These are phyloP conservation scores for Netelia virgata DNA, from an alignment of 2,888 invertebrate genomes.

Conservation along the genomic window DNA sequence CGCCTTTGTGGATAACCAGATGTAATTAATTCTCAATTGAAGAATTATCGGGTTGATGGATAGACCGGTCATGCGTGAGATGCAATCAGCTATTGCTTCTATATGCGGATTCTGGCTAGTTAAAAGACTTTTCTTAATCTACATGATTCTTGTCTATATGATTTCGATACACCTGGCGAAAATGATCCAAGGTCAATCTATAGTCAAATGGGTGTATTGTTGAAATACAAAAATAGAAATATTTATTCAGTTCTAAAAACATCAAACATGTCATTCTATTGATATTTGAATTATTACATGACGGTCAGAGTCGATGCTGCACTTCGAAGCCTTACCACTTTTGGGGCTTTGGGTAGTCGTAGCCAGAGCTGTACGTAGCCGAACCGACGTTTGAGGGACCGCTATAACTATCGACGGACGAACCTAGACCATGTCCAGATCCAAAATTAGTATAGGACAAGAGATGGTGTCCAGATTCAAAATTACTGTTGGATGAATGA, in stretches of 20 bases:
- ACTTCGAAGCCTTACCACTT: slow-evolving; percentile 67
- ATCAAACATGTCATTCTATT: slow-evolving; percentile 6
- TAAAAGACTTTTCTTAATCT: background rate
- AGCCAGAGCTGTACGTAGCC: slow-evolving; percentile 50
- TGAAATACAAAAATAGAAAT: slow-evolving; percentile 68
- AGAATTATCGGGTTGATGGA: too few species aligned
- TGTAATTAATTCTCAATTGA: too few species aligned
- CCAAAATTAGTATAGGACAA: too few species aligned
- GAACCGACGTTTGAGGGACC: slow-evolving; percentile 27
- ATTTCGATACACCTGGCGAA: background rate
- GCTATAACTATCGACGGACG: background rate
- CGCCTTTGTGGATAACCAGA: too few species aligned
- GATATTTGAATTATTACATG: slow-evolving; percentile 33
- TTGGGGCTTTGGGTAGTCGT: slow-evolving; percentile 64
- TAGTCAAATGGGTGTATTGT: too few species aligned
- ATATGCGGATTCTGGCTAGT: background rate
- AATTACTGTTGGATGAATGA: slow-evolving; percentile 16
- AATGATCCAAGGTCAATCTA: background rate
- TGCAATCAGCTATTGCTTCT: background rate
- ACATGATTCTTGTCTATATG: too few species aligned
- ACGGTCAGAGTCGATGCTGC: background rate
- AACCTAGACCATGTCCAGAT: too few species aligned
- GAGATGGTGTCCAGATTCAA: too few species aligned
- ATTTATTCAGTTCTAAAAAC: slow-evolving; percentile 62
- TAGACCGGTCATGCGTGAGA: too few species aligned